Conservation (phyloP, 2,113 vertebrate species). For the Carollia perspicillata region DNA sequence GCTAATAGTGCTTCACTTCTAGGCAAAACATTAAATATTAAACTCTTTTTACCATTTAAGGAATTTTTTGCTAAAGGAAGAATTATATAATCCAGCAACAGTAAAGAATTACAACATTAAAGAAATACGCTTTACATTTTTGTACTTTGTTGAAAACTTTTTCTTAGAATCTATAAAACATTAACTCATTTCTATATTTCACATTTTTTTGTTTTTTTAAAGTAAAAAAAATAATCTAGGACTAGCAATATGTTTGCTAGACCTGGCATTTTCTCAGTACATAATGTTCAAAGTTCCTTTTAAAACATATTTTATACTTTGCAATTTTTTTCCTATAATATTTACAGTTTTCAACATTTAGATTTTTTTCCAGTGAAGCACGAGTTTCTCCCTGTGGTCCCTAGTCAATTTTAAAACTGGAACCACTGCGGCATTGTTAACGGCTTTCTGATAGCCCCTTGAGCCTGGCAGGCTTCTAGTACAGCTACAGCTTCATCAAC, state of each 20-base stretch:
- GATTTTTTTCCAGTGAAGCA: conserved; percentile 95
- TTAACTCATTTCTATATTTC: conserved; percentile 91
- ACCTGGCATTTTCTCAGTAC: conserved; percentile 92
- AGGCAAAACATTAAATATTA: neutral
- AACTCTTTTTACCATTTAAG: conserved; percentile 81
- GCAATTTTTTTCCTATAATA: conserved; percentile 90
- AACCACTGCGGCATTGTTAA: conserved; percentile 92
- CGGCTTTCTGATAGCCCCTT: conserved; percentile 97
- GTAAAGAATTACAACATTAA: conserved; percentile 98
- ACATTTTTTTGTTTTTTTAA: conserved; percentile 88
- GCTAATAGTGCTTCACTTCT: neutral
- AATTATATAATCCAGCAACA: conserved; percentile 95
- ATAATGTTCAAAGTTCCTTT: conserved; percentile 91
- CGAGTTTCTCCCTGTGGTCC: conserved; percentile 89
- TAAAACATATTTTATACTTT: conserved; percentile 97
- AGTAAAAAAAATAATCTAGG: conserved; percentile 90
- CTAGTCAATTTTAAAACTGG: conserved; percentile 87
- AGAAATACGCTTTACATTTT: conserved; percentile 94
- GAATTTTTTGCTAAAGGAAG: conserved; percentile 99
- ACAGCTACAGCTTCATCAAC: conserved; percentile 99
- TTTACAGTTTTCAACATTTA: conserved; percentile 94
- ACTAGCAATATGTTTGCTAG: conserved; percentile 88
- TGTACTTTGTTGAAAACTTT: conserved; percentile 88
- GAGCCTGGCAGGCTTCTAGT: conserved; percentile 98
- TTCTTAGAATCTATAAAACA: conserved; percentile 91